Base-by-base conservation (phyloP, 2,113 vertebrate species). In the Cyanoliseus patagonus region DNA sequence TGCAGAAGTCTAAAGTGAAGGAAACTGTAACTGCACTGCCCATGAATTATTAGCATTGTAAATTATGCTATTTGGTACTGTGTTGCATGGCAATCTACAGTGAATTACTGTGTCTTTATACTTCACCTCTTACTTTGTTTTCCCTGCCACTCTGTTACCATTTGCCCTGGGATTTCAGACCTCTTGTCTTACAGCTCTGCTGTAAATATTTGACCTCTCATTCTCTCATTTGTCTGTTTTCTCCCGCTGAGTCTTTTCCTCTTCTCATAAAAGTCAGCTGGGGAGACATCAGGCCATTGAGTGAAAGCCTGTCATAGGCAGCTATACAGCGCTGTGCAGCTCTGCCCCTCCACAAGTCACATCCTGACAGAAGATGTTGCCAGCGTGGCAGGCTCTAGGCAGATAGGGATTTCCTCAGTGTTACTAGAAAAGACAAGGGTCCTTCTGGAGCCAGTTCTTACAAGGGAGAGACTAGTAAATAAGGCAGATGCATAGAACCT, bases 171-270 rank as follows among this genome's bases (percentile, higher is more conserved):
- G 68, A 91, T 95, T 93, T 94, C 77, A 95, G 78, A 85, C 41
- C 70, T 96, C 87, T 92, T 76, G 35, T 79, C 75, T 86, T 69
- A 85, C 57, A 90, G 13, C 66, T 73, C 24, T 31, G 78, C 61
- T 92, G 51, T 84, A 82, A 52, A 91, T 83, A 85, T 85, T 87
- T 88, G 88, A 94, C 79, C 88, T 92, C 53, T 74, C 17, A 14
- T 72, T 86, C 69, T 75, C 33, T 67, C 67, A 35, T 86, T 85
- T 92, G 88, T 89, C 89, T 93, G 64, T 84, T 96, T 95, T 95
- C 44, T 93, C 92, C 83, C 1, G 4, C 87, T 28, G 82, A 86
- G 92, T 33, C 61, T 88, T 94, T 97, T 96, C 92, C 95, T 96
- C 28, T 83, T 92, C 94, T 92, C 79, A 79, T 52, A 73, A 76